Evolutionary conservation across 2,797 vertebrate genomes (phyloP), one percentile per base, ranked within the genome.

Genomic region (Chiloscyllium punctatum): DNA sequence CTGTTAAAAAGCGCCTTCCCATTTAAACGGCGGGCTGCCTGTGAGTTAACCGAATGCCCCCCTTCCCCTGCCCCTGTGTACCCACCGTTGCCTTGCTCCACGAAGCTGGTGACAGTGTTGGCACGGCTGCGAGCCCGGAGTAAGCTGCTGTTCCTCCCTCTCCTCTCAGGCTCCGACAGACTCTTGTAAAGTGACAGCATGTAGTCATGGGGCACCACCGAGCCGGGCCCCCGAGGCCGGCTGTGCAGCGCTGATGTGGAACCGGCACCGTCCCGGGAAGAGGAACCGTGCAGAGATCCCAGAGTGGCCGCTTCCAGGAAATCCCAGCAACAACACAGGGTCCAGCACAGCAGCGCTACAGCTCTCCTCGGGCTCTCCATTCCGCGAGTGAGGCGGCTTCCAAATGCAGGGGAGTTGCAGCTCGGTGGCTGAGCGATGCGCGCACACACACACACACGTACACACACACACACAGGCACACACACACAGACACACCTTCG

Each of bases 91-190:
- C 97, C 97, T 96, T 97, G 97, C 96, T 98, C 98, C 37, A 97
- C 97, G 97, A 98, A 98, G 97, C 98, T 98, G 94, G 98, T 98
- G 96, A 98, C 98, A 0, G 98, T 98, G 97, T 98, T 98, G n/a
- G 97, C 97, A 95, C 96, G 96, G 96, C 96, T 96, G 95, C 94
- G 96, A 95, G 96, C 95, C 5, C 95, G 96, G 86, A 96, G 71
- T 53, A 96, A 95, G 90, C 95, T 97, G 95, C 95, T 95, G 96
- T 96, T 96, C 1, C 90, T 92, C 79, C 96, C 96, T 79, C 96
- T 96, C 95, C 96, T 96, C 94, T 97, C 96, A 68, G 96, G 96
- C 95, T 96, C 96, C 30, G 97, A 97, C 96, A 98, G 96, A 86
- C 97, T 97, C 96, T 97, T 97, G 97, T 98, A 98, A 9, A 98